Base-by-base conservation (phyloP, 2,113 vertebrate genomes). In the Odocoileus hemionus region DNA sequence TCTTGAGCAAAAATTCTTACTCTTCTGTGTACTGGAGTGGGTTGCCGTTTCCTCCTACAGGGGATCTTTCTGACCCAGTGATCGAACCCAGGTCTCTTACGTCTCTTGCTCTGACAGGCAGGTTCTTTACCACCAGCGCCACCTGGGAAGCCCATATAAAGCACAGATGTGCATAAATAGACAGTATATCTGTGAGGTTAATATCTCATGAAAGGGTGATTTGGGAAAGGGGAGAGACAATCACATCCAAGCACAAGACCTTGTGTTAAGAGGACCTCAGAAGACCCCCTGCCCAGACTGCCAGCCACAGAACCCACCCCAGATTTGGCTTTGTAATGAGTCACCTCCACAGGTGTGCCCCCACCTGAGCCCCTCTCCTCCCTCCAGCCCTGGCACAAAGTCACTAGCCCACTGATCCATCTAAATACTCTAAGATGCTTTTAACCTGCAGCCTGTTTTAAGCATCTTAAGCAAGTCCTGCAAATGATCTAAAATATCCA, bases 401-500 rank as follows among this genome's bases (percentile, higher is more conserved):
- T 30, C 61, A 28, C 23, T 17, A 54, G 78, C 30, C n/a, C 25
- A 33, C 7, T 33, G 9, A 39, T 13, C 39, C 50, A 16, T 12
- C 25, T 14, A 50, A 74, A 70, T 36, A 47, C 1, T 26, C 45
- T 1, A 43, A 57, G 47, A 23, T 23, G 47, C 1, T 45, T 80
- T 21, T 17, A 36, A 50, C 33, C 80, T 8, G 10, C 7, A 47
- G 25, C 16, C 45, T 50, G 26, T 19, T 33, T 74, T 45, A 17
- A 55, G 64, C 54, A 47, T 2, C 3, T 28, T 6, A 2, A 54
- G 21, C 80, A 86, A 13, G 11, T 26, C n/a, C 85, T 28, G 13
- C 80, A 12, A 2, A 2, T 1, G 16, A 11, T n/a, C 13, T 58
- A 28, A 7, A 30, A 52, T 3, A 13, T 0, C 10, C 10, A 1